A percentile compares a stretch with the other conserved stretches of the same genome.
phyloP scores from a whole-genome alignment of 2,888 invertebrate genomes.

The Drosophila quinaria region DNA sequence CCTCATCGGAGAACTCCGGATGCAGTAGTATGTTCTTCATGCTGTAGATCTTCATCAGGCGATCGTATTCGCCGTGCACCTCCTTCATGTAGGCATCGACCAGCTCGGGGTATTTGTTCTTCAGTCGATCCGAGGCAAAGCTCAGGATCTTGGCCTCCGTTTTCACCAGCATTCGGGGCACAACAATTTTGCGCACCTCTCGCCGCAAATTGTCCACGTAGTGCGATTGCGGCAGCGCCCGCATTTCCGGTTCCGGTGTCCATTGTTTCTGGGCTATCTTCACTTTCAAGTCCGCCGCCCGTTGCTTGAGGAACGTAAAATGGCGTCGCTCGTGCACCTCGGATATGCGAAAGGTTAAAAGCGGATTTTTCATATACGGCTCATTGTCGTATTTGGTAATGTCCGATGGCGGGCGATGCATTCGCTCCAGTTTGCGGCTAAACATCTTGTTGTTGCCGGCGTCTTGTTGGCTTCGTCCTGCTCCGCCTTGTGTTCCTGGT shows the following conservation, averaged over 20 bases:
- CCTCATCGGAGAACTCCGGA: slow-evolving; percentile 87
- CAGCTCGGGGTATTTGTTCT: slow-evolving; percentile 87
- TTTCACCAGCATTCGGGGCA: slow-evolving; percentile 88
- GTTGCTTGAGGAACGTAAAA: slow-evolving; percentile 80
- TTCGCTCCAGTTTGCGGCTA: slow-evolving; percentile 79
- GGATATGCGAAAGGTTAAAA: slow-evolving; percentile 83
- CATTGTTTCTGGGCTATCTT: slow-evolving; percentile 69
- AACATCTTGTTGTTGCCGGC: slow-evolving; percentile 70
- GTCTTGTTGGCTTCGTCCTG: slow-evolving; percentile 1
- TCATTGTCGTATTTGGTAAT: slow-evolving; percentile 85
- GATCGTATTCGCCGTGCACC: slow-evolving; percentile 87
- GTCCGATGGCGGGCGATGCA: slow-evolving; percentile 83
- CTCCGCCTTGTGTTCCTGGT: slow-evolving; percentile 10
- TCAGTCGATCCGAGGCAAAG: slow-evolving; percentile 87
- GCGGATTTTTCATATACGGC: slow-evolving; percentile 84
- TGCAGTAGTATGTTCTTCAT: slow-evolving; percentile 89
- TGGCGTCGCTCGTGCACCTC: slow-evolving; percentile 84
- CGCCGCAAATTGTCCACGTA: slow-evolving; percentile 87
- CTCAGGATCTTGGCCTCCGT: slow-evolving; percentile 88
- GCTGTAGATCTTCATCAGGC: slow-evolving; percentile 88
- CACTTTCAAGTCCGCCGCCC: slow-evolving; percentile 83
- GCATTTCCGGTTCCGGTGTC: slow-evolving; percentile 85
- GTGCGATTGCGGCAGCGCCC: slow-evolving; percentile 86
- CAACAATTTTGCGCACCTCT: slow-evolving; percentile 87
- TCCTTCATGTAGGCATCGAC: slow-evolving; percentile 87